A percentile compares a stretch with the other conserved stretches of the same genome.
These are phyloP conservation scores for Harpalus rufipes DNA, from an alignment of 2,888 invertebrate genomes.

Conservation along the genomic window DNA sequence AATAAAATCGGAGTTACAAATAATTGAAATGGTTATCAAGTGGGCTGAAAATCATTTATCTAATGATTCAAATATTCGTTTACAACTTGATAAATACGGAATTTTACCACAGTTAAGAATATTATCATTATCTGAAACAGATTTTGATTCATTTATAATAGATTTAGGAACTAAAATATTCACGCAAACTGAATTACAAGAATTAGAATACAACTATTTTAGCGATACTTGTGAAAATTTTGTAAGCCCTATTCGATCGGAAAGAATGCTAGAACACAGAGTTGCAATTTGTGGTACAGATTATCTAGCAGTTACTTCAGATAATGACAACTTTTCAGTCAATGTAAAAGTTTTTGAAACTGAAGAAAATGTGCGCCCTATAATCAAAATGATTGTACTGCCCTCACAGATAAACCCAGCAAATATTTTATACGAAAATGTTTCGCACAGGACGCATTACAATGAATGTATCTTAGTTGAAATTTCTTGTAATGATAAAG, in stretches of 20 bases:
- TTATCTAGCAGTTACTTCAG: conserved; percentile 56
- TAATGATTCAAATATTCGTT: background rate
- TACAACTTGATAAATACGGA: conserved; percentile 31
- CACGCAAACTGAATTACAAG: conserved; percentile 21
- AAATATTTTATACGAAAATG: conserved; percentile 62
- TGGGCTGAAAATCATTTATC: conserved; percentile 49
- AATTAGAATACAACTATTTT: conserved; percentile 56
- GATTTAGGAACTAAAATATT: conserved; percentile 42
- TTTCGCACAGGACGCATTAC: conserved; percentile 60
- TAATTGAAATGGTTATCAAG: conserved; percentile 30
- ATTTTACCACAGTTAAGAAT: conserved; percentile 54
- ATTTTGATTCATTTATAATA: conserved; percentile 39
- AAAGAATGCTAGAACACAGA: conserved; percentile 47
- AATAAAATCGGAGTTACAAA: conserved; percentile 39
- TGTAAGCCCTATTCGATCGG: conserved; percentile 33
- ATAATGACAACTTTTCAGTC: conserved; percentile 43
- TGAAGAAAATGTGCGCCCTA: conserved; percentile 15
- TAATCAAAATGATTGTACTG: conserved; percentile 56
- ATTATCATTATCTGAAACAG: conserved; percentile 38
- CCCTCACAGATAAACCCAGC: conserved; percentile 63
- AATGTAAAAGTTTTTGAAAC: conserved; percentile 34
- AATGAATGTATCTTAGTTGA: conserved; percentile 56
- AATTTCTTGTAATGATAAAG: conserved; percentile 28
- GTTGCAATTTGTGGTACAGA: conserved; percentile 61
- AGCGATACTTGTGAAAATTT: conserved; percentile 43